Evolutionary conservation across 2,113 vertebrate genomes (phyloP).

Genomic region (Plestiodon gilberti): DNA sequence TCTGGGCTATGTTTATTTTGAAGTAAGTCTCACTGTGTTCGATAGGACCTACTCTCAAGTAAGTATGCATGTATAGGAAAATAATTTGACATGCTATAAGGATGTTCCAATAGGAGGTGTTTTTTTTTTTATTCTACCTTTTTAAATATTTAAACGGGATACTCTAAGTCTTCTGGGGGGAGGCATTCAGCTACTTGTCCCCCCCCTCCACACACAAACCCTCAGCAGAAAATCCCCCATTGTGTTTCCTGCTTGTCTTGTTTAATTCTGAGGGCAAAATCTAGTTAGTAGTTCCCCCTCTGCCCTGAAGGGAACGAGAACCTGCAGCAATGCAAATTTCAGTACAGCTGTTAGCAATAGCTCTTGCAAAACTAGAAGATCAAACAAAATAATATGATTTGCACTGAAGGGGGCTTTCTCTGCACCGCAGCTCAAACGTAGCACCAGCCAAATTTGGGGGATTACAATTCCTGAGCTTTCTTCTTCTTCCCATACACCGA

Average conservation of each 20-base stretch:
- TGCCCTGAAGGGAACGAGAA: slow-evolving; percentile 3
- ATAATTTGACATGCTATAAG: not conserved
- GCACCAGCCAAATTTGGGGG: fast-evolving
- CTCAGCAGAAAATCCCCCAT: slow-evolving; percentile 1
- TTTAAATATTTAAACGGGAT: not conserved
- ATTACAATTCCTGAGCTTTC: not conserved
- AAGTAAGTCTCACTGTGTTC: not conserved
- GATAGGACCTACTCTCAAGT: not conserved
- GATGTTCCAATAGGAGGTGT: not conserved
- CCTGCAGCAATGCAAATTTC: slow-evolving; percentile 8
- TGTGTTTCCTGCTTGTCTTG: slow-evolving; percentile 43
- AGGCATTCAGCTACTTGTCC: not conserved
- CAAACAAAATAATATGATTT: slow-evolving; percentile 26
- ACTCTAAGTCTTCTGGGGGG: not conserved
- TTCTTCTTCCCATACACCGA: fast-evolving
- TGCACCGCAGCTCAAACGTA: fast-evolving
- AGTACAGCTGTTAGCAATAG: slow-evolving; percentile 21
- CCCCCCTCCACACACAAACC: not conserved
- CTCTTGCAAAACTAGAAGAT: slow-evolving; percentile 31
- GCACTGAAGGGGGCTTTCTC: not conserved
- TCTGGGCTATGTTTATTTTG: not conserved
- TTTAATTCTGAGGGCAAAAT: slow-evolving; percentile 41
- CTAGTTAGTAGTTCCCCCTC: slow-evolving; percentile 28
- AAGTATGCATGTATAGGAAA: not conserved
- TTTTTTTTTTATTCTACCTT: too few species aligned